Base-by-base conservation (phyloP, 2,113 vertebrate genomes). In the Talpa occidentalis region DNA sequence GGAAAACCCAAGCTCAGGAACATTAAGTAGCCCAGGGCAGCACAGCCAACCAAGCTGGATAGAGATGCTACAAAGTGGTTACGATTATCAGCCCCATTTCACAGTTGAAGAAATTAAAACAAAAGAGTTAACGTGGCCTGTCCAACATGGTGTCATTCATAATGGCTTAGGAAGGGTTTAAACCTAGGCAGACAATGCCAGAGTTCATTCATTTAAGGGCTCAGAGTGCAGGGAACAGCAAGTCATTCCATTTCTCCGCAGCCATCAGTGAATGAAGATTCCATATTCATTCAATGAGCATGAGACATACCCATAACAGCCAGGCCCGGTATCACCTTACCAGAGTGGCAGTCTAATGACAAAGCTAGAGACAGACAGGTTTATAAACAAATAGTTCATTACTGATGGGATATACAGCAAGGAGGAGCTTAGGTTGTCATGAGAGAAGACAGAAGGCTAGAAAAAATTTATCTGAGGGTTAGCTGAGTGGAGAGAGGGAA, bases 71-170 rank as follows among this genome's bases (percentile, higher is more conserved):
- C 1, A 0, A 84, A 26, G 40, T 5, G 32, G 42, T 30, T 28
- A 59, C 30, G 21, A 8, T 77, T 19, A 26, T 17, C 73, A 64
- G 90, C 9, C n/a, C 60, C 69, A 19, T 66, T n/a, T 49, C 30
- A 90, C 19, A 26, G 30, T 1, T 81, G 90, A 76, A 85, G 73
- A 90, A 70, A 90, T 4, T 7, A 92, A 89, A 59, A 54, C 52
- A 64, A 4, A 74, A 84, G 19, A 52, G 30, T 14, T 67, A 59
- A 64, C 28, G 7, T 16, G 12, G 66, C 47, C 77, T 24, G 47
- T 52, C 56, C 42, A n/a, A 35, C 0, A 0, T 0, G 3, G 40
- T 11, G 32, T 8, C 59, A 37, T 42, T 66, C n/a, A 3, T 3
- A 54, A 28, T 6, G 28, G 54, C 30, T 40, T 72, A 77, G 10